Conservation (phyloP, 2,888 invertebrate species). For the Acrobasis repandana region DNA sequence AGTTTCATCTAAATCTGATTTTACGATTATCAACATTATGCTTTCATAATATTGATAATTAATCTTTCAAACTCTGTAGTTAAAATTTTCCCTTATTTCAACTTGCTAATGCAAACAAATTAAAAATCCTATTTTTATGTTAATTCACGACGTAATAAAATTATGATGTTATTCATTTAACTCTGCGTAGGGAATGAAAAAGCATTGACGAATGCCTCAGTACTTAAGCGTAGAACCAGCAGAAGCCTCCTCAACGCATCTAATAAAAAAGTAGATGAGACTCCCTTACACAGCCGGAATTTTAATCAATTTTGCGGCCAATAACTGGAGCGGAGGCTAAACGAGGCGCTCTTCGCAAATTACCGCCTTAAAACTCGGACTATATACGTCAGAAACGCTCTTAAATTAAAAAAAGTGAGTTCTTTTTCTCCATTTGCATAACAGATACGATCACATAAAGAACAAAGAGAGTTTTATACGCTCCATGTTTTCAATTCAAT, state of each 20-base stretch:
- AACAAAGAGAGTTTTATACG: too few species aligned
- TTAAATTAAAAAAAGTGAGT: slow-evolving; percentile 52
- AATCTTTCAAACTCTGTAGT: too few species aligned
- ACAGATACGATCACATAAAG: slow-evolving; percentile 40
- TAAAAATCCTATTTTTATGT: neutral
- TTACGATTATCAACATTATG: too few species aligned
- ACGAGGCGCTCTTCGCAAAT: slow-evolving; percentile 64
- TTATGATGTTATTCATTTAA: neutral
- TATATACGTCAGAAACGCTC: slow-evolving; percentile 58
- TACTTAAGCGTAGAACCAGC: slow-evolving; percentile 39
- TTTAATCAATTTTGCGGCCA: slow-evolving; percentile 79
- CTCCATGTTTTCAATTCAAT: too few species aligned
- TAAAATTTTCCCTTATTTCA: too few species aligned
- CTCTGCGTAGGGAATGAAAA: neutral
- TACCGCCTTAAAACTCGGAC: slow-evolving; percentile 62
- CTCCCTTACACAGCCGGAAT: slow-evolving; percentile 69
- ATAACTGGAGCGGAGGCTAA: slow-evolving; percentile 58
- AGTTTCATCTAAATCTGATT: too few species aligned
- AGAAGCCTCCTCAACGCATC: slow-evolving; percentile 55
- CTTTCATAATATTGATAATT: too few species aligned
- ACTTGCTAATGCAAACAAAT: neutral
- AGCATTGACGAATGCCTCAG: neutral
- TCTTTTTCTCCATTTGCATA: slow-evolving; percentile 49
- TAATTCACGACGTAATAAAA: neutral
- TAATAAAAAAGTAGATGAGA: slow-evolving; percentile 68